Base-by-base conservation (phyloP, 2,888 invertebrate species). In the Notodonta dromedarius region DNA sequence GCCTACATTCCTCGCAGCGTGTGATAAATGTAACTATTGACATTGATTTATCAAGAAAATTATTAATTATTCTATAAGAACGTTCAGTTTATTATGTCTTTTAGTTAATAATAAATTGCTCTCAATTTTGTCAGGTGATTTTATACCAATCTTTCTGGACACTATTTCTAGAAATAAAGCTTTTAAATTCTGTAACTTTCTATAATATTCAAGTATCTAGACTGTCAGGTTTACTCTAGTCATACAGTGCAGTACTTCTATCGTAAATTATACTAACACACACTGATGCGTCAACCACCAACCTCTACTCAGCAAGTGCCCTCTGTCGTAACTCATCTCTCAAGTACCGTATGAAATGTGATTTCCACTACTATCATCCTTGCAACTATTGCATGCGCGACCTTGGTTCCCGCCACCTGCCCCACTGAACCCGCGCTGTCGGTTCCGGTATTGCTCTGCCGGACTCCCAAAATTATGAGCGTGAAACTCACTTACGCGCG, bases 401-500 rank as follows among this genome's bases (percentile, higher is more conserved):
- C 80, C 80, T 82, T 80, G 79, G 62, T 42, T 69, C 65, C 68
- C 40, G 69, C 74, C 76, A 76, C 77, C 74, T 81, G 83, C 71
- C 78, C 83, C 64, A 80, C 69, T 83, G 78, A 81, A 75, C 82
- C 74, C 71, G 70, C 65, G 65, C 58, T 62, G 67, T 74, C 66
- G 73, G 78, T 82, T 79, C 82, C 83, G 83, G 76, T 77, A 70
- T 74, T 80, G 74, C 75, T 76, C 73, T 72, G 70, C 66, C 69
- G 65, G 72, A 70, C 77, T 79, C 75, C 81, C 80, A 74, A 81
- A 85, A 77, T 84, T 84, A 82, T 78, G 77, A 83, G 84, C 88
- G 85, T 88, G 87, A 84, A 86, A 86, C 72, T 77, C 82, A 82
- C 83, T 83, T 80, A 86, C 87, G 84, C 85, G 73, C 74, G 70